Evolutionary conservation across 1,140 invertebrate genomes (phyloP), one percentile per base, ranked within the genome.

Genomic region (Drosophila sp.): DNA sequence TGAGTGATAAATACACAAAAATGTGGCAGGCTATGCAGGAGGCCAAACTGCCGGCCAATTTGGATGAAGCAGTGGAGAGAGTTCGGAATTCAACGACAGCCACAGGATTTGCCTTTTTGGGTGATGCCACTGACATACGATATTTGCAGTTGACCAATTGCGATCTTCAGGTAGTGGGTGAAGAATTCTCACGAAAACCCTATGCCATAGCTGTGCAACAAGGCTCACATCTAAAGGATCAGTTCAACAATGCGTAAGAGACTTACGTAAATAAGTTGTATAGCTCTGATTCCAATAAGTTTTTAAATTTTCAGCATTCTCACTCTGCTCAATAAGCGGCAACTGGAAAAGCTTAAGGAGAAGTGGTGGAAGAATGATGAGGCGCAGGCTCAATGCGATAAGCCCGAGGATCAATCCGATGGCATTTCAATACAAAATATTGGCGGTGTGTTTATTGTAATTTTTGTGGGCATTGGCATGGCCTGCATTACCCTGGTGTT

Each of bases 11-110:
- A 84, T 99, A 98, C 92, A 99, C 98, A 1, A 99, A 99, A 92
- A 98, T 99, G 95, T 99, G 98, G 96, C 96, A 98, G 91, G 97
- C 97, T 0, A 99, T 99, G 98, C 95, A 96, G 82, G 97, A 98
- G 76, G 96, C 97, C 0, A 94, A 93, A 0, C 94, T 99, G 25
- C 98, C 98, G 0, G 93, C 94, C 17, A 94, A 93, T 2, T 93
- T 96, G 4, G 95, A 97, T 0, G 96, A 96, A 63, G 98, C 97
- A 0, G 89, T 99, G 0, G 92, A 93, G 10, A 93, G 97, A 71
- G 97, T 99, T 0, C 92, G 95, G 2, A 94, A 94, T 23, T 96
- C 95, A 0, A 95, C 95, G 50, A 94, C 95, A 1, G 95, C 95
- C 0, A 96, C 95, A 38, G 97, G 91, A 5, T 99, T 99, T 91